These are phyloP conservation scores for Sebastes schlegelii DNA, from an alignment of 2,113 vertebrate genomes.

Conservation along the genomic window DNA sequence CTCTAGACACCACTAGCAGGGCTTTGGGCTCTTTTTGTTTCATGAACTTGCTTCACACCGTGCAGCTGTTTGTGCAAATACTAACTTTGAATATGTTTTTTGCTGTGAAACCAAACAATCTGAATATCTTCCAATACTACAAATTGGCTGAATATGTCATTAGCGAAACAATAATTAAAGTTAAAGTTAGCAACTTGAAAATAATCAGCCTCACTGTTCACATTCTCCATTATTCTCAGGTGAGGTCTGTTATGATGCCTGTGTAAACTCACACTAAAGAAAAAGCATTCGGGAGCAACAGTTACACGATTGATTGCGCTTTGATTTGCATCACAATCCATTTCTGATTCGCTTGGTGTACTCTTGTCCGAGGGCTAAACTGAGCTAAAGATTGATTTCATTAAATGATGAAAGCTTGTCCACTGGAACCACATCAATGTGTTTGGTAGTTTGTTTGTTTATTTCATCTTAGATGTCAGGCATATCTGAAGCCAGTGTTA, in stretches of 20 bases:
- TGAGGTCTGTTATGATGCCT: not conserved
- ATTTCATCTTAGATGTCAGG: slow-evolving; percentile 10
- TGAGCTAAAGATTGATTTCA: slow-evolving; percentile 27
- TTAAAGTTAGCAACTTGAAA: not conserved
- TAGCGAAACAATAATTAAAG: no score
- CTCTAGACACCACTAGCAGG: no score
- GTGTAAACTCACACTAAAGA: not conserved
- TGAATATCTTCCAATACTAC: no score
- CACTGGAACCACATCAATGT: slow-evolving; percentile 2
- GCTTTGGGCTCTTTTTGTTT: no score
- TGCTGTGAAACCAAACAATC: no score
- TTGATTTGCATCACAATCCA: not conserved
- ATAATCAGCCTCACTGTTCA: not conserved
- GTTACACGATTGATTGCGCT: not conserved
- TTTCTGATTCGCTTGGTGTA: not conserved
- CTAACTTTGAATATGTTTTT: no score
- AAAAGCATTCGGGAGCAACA: not conserved
- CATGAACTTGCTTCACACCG: no score
- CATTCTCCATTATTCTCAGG: not conserved
- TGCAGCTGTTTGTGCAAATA: no score
- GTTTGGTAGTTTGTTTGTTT: slow-evolving; percentile 15
- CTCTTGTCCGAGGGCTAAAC: not conserved
- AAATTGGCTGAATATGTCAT: no score
- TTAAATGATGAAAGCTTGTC: slow-evolving; percentile 45
- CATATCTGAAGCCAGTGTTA: slow-evolving; percentile 11